Evolutionary conservation across 2,888 invertebrate species (phyloP), one percentile per base, ranked within the genome.

Genomic region (Eristalis tenax): DNA sequence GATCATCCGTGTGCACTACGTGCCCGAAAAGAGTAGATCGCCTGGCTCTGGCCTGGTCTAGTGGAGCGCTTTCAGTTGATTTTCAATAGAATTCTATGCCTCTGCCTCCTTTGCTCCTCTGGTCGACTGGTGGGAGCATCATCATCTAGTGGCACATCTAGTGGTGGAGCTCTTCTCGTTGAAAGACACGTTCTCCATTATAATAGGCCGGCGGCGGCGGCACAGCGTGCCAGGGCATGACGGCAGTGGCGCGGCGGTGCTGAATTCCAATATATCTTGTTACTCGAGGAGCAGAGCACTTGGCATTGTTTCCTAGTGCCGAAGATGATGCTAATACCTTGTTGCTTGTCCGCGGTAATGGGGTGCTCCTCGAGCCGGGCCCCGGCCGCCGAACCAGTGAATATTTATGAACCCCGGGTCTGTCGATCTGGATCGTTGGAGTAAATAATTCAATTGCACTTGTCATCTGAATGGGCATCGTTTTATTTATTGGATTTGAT

Each of bases 381-480:
- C 13, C 10, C 10, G 26, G 26, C 38, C 69, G 32, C 66, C 79
- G 73, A 87, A 43, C 70, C 86, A 76, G 73, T 87, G 87, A 87
- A 87, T 87, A 87, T 87, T 87, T 87, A 87, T 87, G 87, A 87
- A 83, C 87, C 68, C 66, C 76, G 70, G 64, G 63, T 71, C 76
- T 76, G 87, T 50, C 50, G 50, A 83, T 87, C 76, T 65, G 64
- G 79, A 87, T 83, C 83, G 83, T 66, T 68, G 79, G 73, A 89
- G 89, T 88, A 91, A 91, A 83, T 91, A 91, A 91, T 89, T 89
- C 89, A 89, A 89, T 89, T 89, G 89, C 89, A 89, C 89, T 89
- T 90, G 90, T 89, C 89, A 88, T 81, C 71, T 84, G 86, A 86
- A 88, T 87, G 79, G 87, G 38, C 87, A 83, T 61, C 74, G 78